Evolutionary conservation across 2,797 vertebrate species (phyloP).

Genomic region (Pampus argenteus): DNA sequence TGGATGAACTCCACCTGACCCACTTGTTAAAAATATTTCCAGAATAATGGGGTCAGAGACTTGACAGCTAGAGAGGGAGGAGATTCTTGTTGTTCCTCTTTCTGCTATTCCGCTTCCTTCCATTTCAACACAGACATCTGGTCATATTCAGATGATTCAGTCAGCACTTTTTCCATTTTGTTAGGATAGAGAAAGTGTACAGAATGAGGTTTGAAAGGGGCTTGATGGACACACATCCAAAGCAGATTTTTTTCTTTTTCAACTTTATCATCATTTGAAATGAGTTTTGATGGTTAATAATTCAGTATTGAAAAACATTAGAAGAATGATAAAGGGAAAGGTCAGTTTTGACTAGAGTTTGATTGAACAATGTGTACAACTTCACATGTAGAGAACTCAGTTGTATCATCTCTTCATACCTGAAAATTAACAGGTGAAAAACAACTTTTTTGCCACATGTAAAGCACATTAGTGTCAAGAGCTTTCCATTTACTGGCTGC

Average conservation of each 20-base stretch:
- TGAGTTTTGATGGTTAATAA: not conserved
- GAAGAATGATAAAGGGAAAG: not conserved
- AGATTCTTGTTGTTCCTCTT: constrained; percentile 18
- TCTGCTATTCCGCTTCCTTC: constrained; percentile 39
- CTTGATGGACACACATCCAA: not conserved
- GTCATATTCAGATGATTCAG: constrained; percentile 30
- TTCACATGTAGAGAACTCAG: not conserved
- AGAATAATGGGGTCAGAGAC: constrained; percentile 51
- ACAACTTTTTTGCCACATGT: not conserved
- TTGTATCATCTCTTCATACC: not conserved
- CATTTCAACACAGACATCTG: constrained; percentile 46
- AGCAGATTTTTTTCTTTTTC: not conserved
- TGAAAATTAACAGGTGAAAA: not conserved
- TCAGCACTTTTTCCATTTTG: constrained; percentile 30
- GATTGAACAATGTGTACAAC: fast-evolving
- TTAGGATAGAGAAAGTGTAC: constrained; percentile 17
- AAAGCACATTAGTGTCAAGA: constrained; percentile 3
- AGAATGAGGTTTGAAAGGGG: constrained; percentile 22
- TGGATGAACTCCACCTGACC: constrained; percentile 71
- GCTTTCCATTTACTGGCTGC: constrained; percentile 9
- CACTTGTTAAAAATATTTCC: constrained; percentile 64
- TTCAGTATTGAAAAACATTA: not conserved
- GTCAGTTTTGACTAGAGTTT: not conserved
- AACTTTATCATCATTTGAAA: not conserved
- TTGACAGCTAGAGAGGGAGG: constrained; percentile 27